Base-by-base conservation (phyloP, 2,888 invertebrate species). In the Sphaeridia pumilis region DNA sequence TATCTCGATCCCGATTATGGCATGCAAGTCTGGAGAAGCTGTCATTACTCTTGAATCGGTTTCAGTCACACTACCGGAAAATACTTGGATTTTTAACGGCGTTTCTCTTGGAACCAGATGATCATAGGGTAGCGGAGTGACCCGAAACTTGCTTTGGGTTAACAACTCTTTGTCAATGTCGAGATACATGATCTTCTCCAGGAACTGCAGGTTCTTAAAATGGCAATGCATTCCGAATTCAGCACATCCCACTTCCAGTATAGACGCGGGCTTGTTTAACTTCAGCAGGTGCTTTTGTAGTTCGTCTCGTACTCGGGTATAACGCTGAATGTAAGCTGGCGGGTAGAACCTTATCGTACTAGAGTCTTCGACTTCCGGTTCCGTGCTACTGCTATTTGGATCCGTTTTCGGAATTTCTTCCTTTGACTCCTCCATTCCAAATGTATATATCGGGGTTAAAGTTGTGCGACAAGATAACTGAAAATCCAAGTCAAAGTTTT, bases 201-300 rank as follows among this genome's bases (percentile, higher is more conserved):
- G 66, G 5, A 77, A 77, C 1, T 75, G 71, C 0, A 83, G 72
- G 38, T 78, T 76, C 66, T 86, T 85, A 43, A 92, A 66, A 60
- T 81, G 78, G 35, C 73, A 73, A 56, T 86, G 76, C 54, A 92
- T 79, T 22, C 77, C 77, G 68, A 88, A 77, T 67, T 90, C 86
- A 25, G 86, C 77, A 70, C 88, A 88, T 0, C 93, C 92, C 70
- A 89, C 83, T 69, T 92, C 90, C 4, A 85, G 81, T 47, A 89
- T 76, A 79, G 62, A 56, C 28, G 53, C 58, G 2, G 58, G 58
- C 27, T 50, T 47, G 4, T 14, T 24, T 2, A 21, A n/a, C 14
- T n/a, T 17, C 3, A 22, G 22, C 12, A 50, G 12, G 7, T 22
- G 20, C 17, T 43, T 31, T n/a, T 35, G 2, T 27, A 56, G 51